Evolutionary conservation across 35 echinoderm and acorn worm genomes (phyloP), one percentile per base, ranked within the genome.

Genomic region (Eucidaris tribuloides): DNA sequence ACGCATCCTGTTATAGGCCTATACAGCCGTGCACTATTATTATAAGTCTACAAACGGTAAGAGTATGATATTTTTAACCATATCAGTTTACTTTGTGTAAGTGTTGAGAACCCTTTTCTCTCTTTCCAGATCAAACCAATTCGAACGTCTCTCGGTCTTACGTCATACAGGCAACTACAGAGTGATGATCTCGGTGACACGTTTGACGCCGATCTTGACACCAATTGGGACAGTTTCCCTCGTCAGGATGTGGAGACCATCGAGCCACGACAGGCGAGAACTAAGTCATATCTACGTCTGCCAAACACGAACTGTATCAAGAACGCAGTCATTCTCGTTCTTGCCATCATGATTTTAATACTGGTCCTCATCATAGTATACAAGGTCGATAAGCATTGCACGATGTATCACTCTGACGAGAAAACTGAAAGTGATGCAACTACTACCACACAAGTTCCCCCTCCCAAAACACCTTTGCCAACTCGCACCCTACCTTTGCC

Each of bases 121-220:
- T n/a, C n/a, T n/a, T n/a, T n/a, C n/a, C n/a, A n/a, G n/a, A n/a
- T n/a, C n/a, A n/a, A n/a, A n/a, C n/a, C n/a, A n/a, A n/a, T n/a
- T n/a, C n/a, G n/a, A n/a, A n/a, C n/a, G n/a, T n/a, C n/a, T n/a
- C n/a, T n/a, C n/a, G n/a, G n/a, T n/a, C n/a, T n/a, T n/a, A 74
- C 68, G 41, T 74, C 68, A 36, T 74, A 74, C 68, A 74, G 68
- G 44, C 68, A 74, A 40, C 68, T 74, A 40, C 68, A 74, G 68
- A 74, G 38, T 13, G 68, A 74, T 74, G 68, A 74, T 74, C 35
- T 44, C 35, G 44, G 68, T 44, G 68, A 74, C 37, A 27, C 29
- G 35, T 74, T 74, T 44, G 68, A 74, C 37, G n/a, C n/a, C 37
- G 68, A 74, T 44, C 68, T 74, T 33, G 68, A 74, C 37, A 42